Percentiles rank a stretch among this genome's conserved stretches.
These are phyloP conservation scores for Chalcis sispes DNA, from an alignment of 2,888 invertebrate species.

Conservation along the genomic window DNA sequence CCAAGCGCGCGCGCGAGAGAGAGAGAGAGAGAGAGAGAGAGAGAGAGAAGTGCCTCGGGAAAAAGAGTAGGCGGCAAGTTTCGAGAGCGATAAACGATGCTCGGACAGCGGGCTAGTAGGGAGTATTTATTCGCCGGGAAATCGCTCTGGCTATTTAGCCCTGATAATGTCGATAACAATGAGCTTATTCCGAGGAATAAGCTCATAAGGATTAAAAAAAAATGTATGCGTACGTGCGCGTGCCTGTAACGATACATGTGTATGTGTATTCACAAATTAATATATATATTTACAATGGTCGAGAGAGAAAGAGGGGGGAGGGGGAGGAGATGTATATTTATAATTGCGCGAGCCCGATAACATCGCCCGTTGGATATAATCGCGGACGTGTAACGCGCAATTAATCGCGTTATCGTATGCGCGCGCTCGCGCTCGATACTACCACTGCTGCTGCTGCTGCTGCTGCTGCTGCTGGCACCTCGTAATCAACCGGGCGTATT, in stretches of 20 bases:
- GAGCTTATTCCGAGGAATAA: not conserved
- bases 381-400: constrained; percentile 43
- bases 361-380: constrained; percentile 12
- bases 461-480: constrained; percentile 10
- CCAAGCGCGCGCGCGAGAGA: not conserved
- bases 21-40: not conserved
- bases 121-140: too few species aligned
- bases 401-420: constrained; percentile 54
- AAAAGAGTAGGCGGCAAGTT: too few species aligned
- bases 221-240: not conserved
- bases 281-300: too few species aligned
- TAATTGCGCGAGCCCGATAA: constrained; percentile 17
- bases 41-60: not conserved
- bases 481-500: constrained; percentile 10
- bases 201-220: too few species aligned
- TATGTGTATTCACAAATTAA: not conserved
- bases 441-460: too few species aligned
- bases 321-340: constrained; percentile 9
- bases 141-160: too few species aligned
- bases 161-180: constrained; percentile 33
- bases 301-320: too few species aligned
- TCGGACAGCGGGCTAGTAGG: not conserved
- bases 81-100: too few species aligned
- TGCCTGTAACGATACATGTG: not conserved
- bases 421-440: too few species aligned